Evolutionary conservation across 2,888 invertebrate species (phyloP), one percentile per base, ranked within the genome.

Genomic region (Argyresthia albistria): DNA sequence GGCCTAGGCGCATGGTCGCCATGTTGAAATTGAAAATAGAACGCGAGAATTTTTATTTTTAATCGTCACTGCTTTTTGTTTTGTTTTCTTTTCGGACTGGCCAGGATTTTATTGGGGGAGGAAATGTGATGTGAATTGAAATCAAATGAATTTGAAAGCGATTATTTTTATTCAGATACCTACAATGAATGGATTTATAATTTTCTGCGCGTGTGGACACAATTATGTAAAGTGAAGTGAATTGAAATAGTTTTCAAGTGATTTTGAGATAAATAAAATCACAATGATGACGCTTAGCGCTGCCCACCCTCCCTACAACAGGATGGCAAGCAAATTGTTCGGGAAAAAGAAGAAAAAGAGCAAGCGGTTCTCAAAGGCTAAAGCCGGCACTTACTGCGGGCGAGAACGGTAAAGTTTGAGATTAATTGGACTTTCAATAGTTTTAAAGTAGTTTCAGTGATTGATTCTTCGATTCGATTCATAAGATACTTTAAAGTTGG

Each of bases 301-400:
- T 56, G 60, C 61, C 1, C 69, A 78, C 55, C 75, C 79, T 49
- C 73, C 78, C 53, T 77, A 80, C 57, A 70, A 62, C 59, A 64
- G 76, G 60, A 76, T 81, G 57, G 69, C 81, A 2, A 76, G 71
- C 57, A 86, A 82, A 60, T 61, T 86, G 12, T 86, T 86, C 57
- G 81, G 84, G 39, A 76, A 83, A 67, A 86, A 84, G 57, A 79
- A 62, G 54, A 84, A 86, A 69, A 86, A 83, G 56, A 76, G 58
- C 4, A 86, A 78, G 63, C 67, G 76, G 42, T 62, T 70, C 57
- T 60, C 62, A 37, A 86, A 84, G 63, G 62, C 62, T 42, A 86
- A 83, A 67, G 59, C 78, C 35, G 82, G 80, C 2, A 82, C 80
- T 0, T 84, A 77, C 53, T 65, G 72, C 9, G 84, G 82, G 2